A percentile compares a stretch with the other conserved stretches of the same genome.
Evolutionary conservation across 2,888 invertebrate genomes (phyloP).

Genomic region (Caenorhabditis sp.): DNA sequence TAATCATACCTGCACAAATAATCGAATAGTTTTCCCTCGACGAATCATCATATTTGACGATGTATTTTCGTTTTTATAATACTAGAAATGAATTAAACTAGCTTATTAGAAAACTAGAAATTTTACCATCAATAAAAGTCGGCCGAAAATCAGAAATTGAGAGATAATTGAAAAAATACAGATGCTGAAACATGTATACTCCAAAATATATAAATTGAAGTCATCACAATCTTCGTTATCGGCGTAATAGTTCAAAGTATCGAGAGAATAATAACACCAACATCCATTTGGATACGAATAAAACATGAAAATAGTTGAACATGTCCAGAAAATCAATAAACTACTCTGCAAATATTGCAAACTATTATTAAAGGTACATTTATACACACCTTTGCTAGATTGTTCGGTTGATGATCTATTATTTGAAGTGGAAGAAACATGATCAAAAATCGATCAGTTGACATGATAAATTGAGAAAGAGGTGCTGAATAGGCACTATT

Average conservation of each 20-base stretch:
- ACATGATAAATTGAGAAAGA: too few relatives aligned
- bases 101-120: background rate
- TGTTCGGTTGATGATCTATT: too few relatives aligned
- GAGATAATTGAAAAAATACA: background rate
- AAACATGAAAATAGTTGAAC: too few relatives aligned
- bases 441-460: too few relatives aligned
- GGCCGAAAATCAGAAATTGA: background rate
- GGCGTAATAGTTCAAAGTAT: background rate
- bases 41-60: too few relatives aligned
- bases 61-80: background rate
- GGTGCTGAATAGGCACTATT: too few relatives aligned
- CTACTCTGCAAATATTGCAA: too few relatives aligned
- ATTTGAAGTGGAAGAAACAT: too few relatives aligned
- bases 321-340: too few relatives aligned
- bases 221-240: slow-evolving; percentile 4
- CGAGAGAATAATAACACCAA: slow-evolving; percentile 5
- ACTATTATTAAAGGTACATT: slow-evolving; percentile 8
- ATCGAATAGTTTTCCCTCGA: slow-evolving; percentile 2
- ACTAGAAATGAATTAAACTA: background rate
- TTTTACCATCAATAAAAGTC: background rate
- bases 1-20: too few relatives aligned
- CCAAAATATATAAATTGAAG: background rate
- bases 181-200: background rate
- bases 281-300: too few relatives aligned
- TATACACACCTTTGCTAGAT: too few relatives aligned